Conservation (phyloP, 2,113 vertebrate genomes). For the Formicarius rufipectus region DNA sequence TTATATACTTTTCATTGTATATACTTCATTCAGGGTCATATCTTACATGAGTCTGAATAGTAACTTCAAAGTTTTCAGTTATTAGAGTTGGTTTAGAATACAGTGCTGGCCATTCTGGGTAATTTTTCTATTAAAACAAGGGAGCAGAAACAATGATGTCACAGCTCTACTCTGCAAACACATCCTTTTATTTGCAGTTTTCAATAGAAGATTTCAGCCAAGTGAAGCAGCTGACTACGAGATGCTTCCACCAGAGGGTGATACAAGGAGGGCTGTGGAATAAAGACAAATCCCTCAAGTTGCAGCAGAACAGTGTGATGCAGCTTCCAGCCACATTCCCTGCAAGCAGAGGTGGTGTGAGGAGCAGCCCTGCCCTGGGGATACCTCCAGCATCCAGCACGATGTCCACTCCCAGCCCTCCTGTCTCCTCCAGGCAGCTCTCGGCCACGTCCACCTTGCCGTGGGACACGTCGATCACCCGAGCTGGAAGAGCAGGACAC, state of each 20-base stretch:
- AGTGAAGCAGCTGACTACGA: not conserved
- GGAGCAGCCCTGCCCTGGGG: not conserved
- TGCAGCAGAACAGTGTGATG: not conserved
- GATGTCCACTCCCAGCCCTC: constrained; percentile 91
- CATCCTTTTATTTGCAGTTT: not conserved
- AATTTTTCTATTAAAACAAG: not conserved
- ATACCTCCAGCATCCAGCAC: constrained; percentile 89
- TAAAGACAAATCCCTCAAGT: not conserved
- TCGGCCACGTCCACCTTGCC: constrained; percentile 81
- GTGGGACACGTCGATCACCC: constrained; percentile 83
- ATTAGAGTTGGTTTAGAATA: not conserved
- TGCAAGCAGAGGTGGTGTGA: not conserved
- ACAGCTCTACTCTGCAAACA: not conserved
- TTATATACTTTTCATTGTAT: not conserved
- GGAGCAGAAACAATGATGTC: not conserved
- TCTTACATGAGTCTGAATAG: not conserved
- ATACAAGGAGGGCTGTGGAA: not conserved
- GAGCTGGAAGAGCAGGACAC: constrained; percentile 71
- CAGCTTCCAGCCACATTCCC: not conserved
- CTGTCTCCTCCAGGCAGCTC: constrained; percentile 91
- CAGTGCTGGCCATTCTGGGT: not conserved
- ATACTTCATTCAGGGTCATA: not conserved
- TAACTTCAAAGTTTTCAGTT: not conserved
- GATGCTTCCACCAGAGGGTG: not conserved
- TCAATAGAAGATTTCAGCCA: not conserved